Conservation (phyloP, 2,797 vertebrate genomes). For the Ciconia nigra region DNA sequence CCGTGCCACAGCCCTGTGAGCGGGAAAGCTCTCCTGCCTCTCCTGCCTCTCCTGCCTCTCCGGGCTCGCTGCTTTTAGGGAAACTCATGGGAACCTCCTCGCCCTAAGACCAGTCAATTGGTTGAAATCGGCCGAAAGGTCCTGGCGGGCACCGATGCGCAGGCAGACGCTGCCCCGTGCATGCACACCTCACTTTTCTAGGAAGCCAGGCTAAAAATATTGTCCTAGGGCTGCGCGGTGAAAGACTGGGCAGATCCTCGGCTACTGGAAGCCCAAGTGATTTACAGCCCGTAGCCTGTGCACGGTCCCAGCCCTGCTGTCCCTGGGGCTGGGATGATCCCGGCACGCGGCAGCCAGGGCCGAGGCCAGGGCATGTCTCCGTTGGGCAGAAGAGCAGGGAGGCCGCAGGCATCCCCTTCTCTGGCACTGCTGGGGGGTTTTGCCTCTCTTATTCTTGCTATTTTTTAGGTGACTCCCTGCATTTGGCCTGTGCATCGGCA, state of each 20-base stretch:
- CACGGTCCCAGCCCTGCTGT: neutral
- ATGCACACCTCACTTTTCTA: neutral
- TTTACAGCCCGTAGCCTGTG: neutral
- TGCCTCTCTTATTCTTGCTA: neutral
- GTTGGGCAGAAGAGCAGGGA: neutral
- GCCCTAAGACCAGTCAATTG: neutral
- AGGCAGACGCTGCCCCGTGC: neutral
- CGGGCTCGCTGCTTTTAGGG: neutral
- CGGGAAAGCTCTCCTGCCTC: neutral
- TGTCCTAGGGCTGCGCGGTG: neutral
- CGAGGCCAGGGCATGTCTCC: neutral
- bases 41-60: neutral
- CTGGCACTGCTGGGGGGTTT: accelerated
- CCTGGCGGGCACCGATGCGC: accelerated
- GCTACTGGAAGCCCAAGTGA: neutral
- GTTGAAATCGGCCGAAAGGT: neutral
- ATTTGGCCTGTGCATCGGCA: neutral
- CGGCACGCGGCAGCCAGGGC: accelerated
- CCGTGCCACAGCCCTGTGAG: neutral
- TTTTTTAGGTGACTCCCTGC: neutral
- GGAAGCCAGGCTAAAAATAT: neutral
- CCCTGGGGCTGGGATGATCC: neutral
- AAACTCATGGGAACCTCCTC: neutral
- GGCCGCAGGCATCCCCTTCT: neutral
- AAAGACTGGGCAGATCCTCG: neutral